Percentiles rank a stretch among this genome's conserved stretches.
phyloP scores from a whole-genome alignment of 2,888 invertebrate species.

The Rhagonycha fulva region DNA sequence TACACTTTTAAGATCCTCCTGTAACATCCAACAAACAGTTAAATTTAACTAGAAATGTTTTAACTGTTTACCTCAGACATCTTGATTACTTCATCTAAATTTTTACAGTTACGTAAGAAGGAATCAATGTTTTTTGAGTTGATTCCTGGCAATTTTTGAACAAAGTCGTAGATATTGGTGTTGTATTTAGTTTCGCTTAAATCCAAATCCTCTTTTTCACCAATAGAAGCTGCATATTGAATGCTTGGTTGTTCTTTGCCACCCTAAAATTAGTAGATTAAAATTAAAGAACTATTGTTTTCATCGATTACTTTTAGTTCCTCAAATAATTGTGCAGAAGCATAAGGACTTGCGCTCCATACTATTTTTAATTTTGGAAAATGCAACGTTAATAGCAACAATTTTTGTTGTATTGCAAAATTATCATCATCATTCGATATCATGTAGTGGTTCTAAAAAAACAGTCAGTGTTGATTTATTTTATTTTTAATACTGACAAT shows the following conservation, averaged over 20 bases:
- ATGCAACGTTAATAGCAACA: slow-evolving; percentile 91
- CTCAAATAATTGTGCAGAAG: slow-evolving; percentile 93
- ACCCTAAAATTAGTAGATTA: slow-evolving; percentile 58
- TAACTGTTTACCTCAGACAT: slow-evolving; percentile 60
- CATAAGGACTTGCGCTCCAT: slow-evolving; percentile 96
- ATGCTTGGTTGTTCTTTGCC: slow-evolving; percentile 82
- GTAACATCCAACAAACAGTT: slow-evolving; percentile 38
- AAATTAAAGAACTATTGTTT: background rate
- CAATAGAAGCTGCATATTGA: slow-evolving; percentile 71
- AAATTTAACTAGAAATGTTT: slow-evolving; percentile 9
- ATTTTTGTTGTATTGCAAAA: slow-evolving; percentile 80
- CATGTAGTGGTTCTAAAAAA: slow-evolving; percentile 75
- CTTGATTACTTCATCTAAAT: slow-evolving; percentile 66
- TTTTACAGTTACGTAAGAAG: slow-evolving; percentile 75
- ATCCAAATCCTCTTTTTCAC: slow-evolving; percentile 65
- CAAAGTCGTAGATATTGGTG: slow-evolving; percentile 62
- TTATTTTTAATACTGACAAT: background rate
- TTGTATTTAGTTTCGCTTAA: slow-evolving; percentile 61
- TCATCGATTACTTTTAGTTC: slow-evolving; percentile 76
- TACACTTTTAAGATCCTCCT: slow-evolving; percentile 72
- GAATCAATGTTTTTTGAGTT: slow-evolving; percentile 81
- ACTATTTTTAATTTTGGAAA: slow-evolving; percentile 91
- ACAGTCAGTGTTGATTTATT: background rate
- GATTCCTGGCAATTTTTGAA: slow-evolving; percentile 90
- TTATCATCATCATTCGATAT: slow-evolving; percentile 76